phyloP scores from a whole-genome alignment of 1,140 invertebrate genomes.

The Drosophila ercepeae region DNA sequence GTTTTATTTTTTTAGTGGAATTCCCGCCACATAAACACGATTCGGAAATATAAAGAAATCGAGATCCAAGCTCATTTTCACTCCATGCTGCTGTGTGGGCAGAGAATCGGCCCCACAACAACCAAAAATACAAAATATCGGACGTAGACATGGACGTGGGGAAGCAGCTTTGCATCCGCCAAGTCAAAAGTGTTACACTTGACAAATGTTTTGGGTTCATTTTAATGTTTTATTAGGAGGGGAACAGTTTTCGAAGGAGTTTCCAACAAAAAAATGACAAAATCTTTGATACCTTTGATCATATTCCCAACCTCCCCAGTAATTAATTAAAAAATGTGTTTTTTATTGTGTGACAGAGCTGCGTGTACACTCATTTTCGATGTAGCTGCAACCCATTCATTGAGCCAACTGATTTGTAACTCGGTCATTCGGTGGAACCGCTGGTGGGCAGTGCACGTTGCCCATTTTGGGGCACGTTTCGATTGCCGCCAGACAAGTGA shows the following conservation, averaged over 20 bases:
- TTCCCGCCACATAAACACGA: constrained; percentile 67
- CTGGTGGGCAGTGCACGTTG: constrained; percentile 60
- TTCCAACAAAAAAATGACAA: too few relatives aligned
- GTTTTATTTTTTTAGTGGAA: constrained; percentile 61
- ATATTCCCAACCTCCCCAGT: too few relatives aligned
- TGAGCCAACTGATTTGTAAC: constrained; percentile 72
- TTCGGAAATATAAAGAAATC: constrained; percentile 71
- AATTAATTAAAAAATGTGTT: background rate
- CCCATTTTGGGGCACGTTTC: constrained; percentile 66
- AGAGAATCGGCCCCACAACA: constrained; percentile 32
- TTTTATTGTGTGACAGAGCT: constrained; percentile 9
- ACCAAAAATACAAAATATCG: constrained; percentile 48
- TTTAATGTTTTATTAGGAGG: background rate
- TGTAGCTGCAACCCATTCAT: constrained; percentile 53
- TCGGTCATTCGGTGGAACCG: constrained; percentile 61
- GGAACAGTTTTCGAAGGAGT: too few relatives aligned
- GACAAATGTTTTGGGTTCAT: constrained; percentile 14
- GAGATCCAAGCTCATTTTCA: constrained; percentile 80
- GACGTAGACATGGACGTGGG: constrained; percentile 49
- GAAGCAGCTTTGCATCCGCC: constrained; percentile 41
- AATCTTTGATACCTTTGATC: too few relatives aligned
- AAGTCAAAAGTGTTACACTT: constrained; percentile 25
- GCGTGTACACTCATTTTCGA: constrained; percentile 57
- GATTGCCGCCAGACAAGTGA: constrained; percentile 40
- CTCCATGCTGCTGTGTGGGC: constrained; percentile 70